These are phyloP conservation scores for Heliconius cydno DNA, from an alignment of 2,888 invertebrate genomes.

Conservation along the genomic window DNA sequence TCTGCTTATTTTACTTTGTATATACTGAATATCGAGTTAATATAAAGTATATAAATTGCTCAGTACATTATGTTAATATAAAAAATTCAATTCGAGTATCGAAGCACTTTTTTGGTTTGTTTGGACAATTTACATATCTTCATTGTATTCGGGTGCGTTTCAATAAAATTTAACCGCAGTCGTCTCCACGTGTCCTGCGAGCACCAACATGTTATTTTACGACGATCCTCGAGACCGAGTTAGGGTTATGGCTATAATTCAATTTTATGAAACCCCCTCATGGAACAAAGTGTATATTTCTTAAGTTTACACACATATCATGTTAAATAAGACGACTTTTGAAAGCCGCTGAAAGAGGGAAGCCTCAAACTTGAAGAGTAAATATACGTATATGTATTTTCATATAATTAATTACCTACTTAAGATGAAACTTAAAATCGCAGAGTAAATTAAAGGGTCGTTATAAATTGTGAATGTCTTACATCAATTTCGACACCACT, in stretches of 20 bases:
- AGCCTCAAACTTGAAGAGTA: not conserved
- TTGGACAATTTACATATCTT: constrained; percentile 71
- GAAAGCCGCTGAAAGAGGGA: constrained; percentile 27
- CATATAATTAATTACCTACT: not conserved
- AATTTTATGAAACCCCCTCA: constrained; percentile 80
- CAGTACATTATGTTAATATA: constrained; percentile 27
- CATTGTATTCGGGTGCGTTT: constrained; percentile 73
- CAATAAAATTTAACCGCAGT: constrained; percentile 80
- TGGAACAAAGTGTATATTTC: constrained; percentile 77
- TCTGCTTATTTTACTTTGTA: too few species aligned
- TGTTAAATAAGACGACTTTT: constrained; percentile 54
- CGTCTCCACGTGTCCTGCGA: constrained; percentile 74
- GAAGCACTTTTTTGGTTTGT: constrained; percentile 36
- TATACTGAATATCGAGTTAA: not conserved
- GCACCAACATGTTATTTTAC: constrained; percentile 78
- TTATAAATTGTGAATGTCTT: not conserved
- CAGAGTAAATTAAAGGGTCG: not conserved
- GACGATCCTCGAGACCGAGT: constrained; percentile 77
- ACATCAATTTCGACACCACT: not conserved
- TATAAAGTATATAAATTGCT: not conserved
- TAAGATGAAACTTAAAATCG: not conserved
- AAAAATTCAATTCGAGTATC: constrained; percentile 34
- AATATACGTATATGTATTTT: not conserved
- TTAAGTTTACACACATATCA: constrained; percentile 73
- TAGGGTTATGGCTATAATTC: constrained; percentile 80